Base-by-base conservation (phyloP, 2,888 invertebrate genomes). In the Trissolcus brochymenae region DNA sequence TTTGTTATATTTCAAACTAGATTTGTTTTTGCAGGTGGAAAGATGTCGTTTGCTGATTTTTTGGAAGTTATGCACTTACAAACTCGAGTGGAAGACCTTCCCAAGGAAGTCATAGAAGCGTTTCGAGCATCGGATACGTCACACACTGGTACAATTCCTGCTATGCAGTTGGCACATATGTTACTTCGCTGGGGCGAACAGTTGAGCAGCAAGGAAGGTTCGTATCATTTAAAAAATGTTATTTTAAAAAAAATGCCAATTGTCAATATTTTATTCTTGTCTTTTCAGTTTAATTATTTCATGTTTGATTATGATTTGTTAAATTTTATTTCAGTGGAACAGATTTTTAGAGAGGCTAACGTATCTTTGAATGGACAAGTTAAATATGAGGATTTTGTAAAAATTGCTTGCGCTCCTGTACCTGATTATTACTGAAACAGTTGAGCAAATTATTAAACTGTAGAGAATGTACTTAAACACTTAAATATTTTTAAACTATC, bases 31-130 rank as follows among this genome's bases (percentile, higher is more conserved):
- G n/a, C 92, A 92, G 95, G 94, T 81, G 96, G 97, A 0, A 96
- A 95, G 90, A 96, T 97, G 95, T 94, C 95, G 0, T 98, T 98
- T 89, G 97, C 98, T 0, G 97, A 98, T 85, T 98, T 98, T 86
- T 89, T 98, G 55, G 97, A 98, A 86, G 95, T 98, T 1, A 96
- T 98, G 96, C 97, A 98, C 87, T 93, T 95, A 66, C 98, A 98
- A 88, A 95, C 94, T 29, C 91, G 91, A 86, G 94, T 94, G 6
- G 97, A 97, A 87, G 94, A 96, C 84, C 90, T 96, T 13, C 95
- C 96, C 0, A 92, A 92, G 83, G 96, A 97, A 91, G 94, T 96
- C 0, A 93, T 97, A 59, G 95, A 95, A 60, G 98, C 98, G 0
- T 98, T 98, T 89, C 93, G 93, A 87, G 97, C 98, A 0, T 96